Conservation (phyloP, 1,140 invertebrate species). For the Cydia strobilella region DNA sequence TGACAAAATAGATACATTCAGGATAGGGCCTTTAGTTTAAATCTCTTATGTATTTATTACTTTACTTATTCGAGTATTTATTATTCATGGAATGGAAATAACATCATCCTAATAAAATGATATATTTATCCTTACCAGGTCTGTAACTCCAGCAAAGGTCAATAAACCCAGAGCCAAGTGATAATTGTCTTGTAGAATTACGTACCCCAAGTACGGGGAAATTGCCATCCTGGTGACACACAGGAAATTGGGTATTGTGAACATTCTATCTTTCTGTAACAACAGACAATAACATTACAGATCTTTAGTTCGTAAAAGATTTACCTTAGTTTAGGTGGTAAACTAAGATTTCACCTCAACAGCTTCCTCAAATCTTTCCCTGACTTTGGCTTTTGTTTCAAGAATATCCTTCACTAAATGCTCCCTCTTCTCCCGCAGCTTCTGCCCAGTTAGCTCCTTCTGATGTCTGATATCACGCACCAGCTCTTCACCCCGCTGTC, state of each 20-base stretch:
- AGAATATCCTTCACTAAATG: slow-evolving; percentile 84
- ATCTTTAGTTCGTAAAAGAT: background rate
- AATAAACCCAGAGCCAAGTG: slow-evolving; percentile 87
- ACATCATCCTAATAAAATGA: too few species aligned
- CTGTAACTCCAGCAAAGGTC: slow-evolving; percentile 89
- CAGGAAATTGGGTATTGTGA: slow-evolving; percentile 95
- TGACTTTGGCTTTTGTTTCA: slow-evolving; percentile 83
- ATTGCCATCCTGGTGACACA: slow-evolving; percentile 91
- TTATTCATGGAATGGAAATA: too few species aligned
- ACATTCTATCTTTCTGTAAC: slow-evolving; percentile 92
- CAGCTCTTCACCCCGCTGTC: slow-evolving; percentile 78
- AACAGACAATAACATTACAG: slow-evolving; percentile 27
- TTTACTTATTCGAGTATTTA: too few species aligned
- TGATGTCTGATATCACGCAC: slow-evolving; percentile 82
- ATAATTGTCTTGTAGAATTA: slow-evolving; percentile 89
- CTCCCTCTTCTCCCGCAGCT: slow-evolving; percentile 81
- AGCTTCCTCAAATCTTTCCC: slow-evolving; percentile 85
- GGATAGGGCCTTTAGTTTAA: too few species aligned
- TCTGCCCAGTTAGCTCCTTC: slow-evolving; percentile 73
- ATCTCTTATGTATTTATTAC: too few species aligned
- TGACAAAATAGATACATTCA: too few species aligned
- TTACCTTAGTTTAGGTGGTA: slow-evolving; percentile 23
- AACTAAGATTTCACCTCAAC: slow-evolving; percentile 79
- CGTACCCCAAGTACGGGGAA: slow-evolving; percentile 92
- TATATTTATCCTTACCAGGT: slow-evolving; percentile 84